A percentile compares a stretch with the other conserved stretches of the same genome.
These are phyloP conservation scores for Gnathochromis pfefferi DNA, from an alignment of 2,113 vertebrate species.

Conservation along the genomic window DNA sequence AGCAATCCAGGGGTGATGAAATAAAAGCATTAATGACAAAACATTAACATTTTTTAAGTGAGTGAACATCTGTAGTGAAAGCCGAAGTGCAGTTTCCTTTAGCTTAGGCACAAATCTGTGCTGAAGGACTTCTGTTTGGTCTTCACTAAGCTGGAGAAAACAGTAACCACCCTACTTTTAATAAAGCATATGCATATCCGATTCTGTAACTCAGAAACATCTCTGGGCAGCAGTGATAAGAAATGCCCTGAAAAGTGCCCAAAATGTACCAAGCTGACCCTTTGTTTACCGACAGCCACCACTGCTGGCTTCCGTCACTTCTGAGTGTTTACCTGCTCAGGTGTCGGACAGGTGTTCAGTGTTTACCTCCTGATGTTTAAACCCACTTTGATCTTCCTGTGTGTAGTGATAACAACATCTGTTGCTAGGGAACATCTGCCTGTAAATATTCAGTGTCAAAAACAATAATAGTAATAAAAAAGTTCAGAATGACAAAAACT, in stretches of 20 bases:
- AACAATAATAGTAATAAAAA: not conserved
- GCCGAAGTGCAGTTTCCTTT: not conserved
- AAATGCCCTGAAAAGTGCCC: not conserved
- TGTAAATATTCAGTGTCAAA: not conserved
- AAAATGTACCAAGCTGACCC: not conserved
- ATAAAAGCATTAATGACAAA: not conserved
- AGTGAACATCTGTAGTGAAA: not conserved
- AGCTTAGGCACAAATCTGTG: not conserved
- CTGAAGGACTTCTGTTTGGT: not conserved
- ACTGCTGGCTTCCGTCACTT: not conserved
- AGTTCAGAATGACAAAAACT: not conserved
- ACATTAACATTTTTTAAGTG: not conserved
- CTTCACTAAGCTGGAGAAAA: not conserved
- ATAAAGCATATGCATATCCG: fast-evolving
- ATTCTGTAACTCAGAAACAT: not conserved
- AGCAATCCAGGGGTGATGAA: not conserved
- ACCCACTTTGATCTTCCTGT: not conserved
- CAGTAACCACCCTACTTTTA: fast-evolving
- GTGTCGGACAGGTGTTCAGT: not conserved
- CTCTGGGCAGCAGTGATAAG: not conserved
- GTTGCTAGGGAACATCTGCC: not conserved
- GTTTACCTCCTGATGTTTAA: not conserved
- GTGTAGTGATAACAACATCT: not conserved
- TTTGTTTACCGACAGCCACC: not conserved
- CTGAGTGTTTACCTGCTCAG: not conserved